Conservation (phyloP, 2,113 vertebrate genomes). For the Eulemur macaco region DNA sequence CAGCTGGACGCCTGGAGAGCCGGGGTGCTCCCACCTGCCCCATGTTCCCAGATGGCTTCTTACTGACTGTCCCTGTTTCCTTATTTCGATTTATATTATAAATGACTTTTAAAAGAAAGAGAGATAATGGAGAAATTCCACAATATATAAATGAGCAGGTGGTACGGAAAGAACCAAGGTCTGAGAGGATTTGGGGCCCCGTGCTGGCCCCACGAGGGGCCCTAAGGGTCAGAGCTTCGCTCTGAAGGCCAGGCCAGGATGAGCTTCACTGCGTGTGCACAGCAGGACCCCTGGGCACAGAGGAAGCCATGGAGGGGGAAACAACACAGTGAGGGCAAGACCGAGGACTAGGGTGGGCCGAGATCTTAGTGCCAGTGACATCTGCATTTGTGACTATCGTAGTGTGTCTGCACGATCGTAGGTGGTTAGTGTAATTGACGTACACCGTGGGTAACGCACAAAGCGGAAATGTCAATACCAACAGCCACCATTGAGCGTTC, state of each 20-base stretch:
- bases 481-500: background rate
- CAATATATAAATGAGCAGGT: background rate
- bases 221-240: background rate
- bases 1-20: background rate
- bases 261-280: background rate
- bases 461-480: too few relatives aligned
- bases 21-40: background rate
- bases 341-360: background rate
- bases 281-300: background rate
- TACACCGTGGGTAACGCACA: rapidly evolving
- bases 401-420: rapidly evolving
- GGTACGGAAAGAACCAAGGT: background rate
- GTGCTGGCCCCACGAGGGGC: background rate
- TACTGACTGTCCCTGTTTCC: background rate
- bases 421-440: background rate
- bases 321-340: background rate
- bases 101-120: background rate
- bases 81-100: background rate
- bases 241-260: background rate
- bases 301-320: background rate
- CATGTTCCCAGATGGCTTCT: background rate
- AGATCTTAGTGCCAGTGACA: background rate
- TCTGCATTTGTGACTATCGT: background rate
- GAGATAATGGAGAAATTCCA: background rate
- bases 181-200: background rate